A percentile compares a stretch with the other conserved stretches of the same genome.
These are phyloP conservation scores for Sardinella longiceps DNA, from an alignment of 2,797 vertebrate species.

Conservation along the genomic window DNA sequence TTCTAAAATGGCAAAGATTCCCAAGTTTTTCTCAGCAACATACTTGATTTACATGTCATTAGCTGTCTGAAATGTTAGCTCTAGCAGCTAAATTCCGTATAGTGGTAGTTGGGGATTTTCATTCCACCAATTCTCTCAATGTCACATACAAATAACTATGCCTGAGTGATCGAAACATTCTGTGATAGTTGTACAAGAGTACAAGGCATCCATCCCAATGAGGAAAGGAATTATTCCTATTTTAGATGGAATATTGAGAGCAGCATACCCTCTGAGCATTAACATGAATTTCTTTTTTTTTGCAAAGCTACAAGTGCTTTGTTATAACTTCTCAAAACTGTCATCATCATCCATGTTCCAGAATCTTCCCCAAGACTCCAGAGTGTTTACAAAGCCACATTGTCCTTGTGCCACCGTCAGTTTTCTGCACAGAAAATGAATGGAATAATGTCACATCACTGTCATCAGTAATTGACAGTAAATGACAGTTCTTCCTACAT, in stretches of 20 bases:
- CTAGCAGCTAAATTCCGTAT: background rate
- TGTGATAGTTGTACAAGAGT: background rate
- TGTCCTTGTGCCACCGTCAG: background rate
- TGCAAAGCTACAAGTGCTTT: too few relatives aligned
- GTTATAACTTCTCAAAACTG: background rate
- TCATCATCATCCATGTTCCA: background rate
- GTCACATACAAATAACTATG: background rate
- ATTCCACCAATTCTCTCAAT: background rate
- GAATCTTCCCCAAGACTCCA: background rate
- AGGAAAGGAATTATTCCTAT: too few relatives aligned
- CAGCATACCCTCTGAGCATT: too few relatives aligned
- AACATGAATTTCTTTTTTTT: too few relatives aligned
- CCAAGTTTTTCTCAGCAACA: background rate
- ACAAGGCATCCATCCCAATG: background rate
- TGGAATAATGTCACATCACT: too few relatives aligned
- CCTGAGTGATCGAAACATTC: background rate
- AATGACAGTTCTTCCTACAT: background rate
- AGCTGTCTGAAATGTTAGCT: background rate
- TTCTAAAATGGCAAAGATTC: background rate
- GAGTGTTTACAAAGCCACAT: too few relatives aligned
- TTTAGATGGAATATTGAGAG: too few relatives aligned
- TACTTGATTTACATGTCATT: background rate
- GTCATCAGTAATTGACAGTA: too few relatives aligned
- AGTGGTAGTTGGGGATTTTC: background rate
- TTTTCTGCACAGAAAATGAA: background rate